Conservation (phyloP, 1,140 invertebrate species). For the Drosophila serrata region DNA sequence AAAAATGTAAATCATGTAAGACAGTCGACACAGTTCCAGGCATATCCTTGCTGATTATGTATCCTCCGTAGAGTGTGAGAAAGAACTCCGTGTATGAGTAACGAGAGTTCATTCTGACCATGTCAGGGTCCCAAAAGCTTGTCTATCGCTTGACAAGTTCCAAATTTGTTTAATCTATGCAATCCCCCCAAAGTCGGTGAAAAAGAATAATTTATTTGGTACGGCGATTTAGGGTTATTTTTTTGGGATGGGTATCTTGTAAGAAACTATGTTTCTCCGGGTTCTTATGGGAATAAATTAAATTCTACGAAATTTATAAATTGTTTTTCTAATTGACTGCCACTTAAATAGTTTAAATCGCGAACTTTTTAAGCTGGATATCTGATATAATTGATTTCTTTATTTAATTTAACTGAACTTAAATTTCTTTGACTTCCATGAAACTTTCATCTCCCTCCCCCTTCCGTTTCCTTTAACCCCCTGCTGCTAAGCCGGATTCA, state of each 20-base stretch:
- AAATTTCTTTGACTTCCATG: conserved; percentile 4
- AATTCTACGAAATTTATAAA: not conserved
- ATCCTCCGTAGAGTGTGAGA: not conserved
- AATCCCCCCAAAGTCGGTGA: not conserved
- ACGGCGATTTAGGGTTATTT: not conserved
- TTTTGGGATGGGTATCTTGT: not conserved
- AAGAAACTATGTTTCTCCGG: not conserved
- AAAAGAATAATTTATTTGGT: not conserved
- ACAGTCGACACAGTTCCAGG: conserved; percentile 26
- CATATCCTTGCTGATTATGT: conserved; percentile 68
- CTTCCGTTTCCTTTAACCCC: not conserved
- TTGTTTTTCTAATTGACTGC: too few relatives aligned
- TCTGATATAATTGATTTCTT: conserved; percentile 10
- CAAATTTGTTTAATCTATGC: conserved; percentile 12
- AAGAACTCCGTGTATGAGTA: not conserved
- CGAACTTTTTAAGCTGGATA: not conserved
- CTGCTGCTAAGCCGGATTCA: conserved; percentile 47
- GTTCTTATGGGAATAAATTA: too few relatives aligned
- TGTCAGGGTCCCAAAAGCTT: not conserved
- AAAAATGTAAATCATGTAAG: conserved; percentile 79
- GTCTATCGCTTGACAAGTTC: conserved; percentile 3
- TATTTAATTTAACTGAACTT: conserved; percentile 18
- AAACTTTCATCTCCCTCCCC: not conserved
- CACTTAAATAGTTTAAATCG: not conserved
- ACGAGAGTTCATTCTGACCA: not conserved